Evolutionary conservation across 2,113 vertebrate genomes (phyloP), one percentile per base, ranked within the genome.

Genomic region (Furnarius figulus): DNA sequence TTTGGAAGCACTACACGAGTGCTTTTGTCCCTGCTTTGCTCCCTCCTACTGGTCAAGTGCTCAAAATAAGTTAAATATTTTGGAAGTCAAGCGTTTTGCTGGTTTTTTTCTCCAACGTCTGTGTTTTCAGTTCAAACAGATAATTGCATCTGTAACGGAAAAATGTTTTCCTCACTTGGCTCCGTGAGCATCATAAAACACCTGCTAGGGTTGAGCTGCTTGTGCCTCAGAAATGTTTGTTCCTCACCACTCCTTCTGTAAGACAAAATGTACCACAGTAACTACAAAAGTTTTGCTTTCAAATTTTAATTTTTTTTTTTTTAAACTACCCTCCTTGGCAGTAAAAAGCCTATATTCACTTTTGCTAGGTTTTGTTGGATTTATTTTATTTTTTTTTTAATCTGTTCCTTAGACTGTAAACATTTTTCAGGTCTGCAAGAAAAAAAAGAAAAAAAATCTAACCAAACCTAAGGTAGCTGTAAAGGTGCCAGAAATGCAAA

Each of bases 21-120:
- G 61, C 68, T 73, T 97, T 91, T 94, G 66, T 95, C 79, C 85
- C 89, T 85, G 81, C 91, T 95, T 92, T 95, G 80, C 96, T 95
- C 95, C 91, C 96, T 95, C 93, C 92, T 93, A 91, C 92, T 95
- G 85, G 94, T 87, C 46, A 82, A 88, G 56, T 86, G 14, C 90
- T 96, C 80, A 6, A 76, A 85, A 95, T 94, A 95, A 92, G 82
- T 94, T 79, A 92, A 95, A 95, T 97, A 86, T 83, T 96, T 94
- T 81, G 63, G 74, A 92, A 95, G 89, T 37, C 44, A 25, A 83
- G 83, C 8, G 2, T 92, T 94, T 90, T 11, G 27, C 40, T 95
- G 89, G 89, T 22, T 89, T 95, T 77, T 49, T 31, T 15, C 77
- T 86, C 68, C 73, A 63, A n/a, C 35, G 70, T 81, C 65, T 9